A percentile compares a stretch with the other conserved stretches of the same genome.
Conservation (phyloP, 2,888 invertebrate species). For the Unio delphinus region DNA sequence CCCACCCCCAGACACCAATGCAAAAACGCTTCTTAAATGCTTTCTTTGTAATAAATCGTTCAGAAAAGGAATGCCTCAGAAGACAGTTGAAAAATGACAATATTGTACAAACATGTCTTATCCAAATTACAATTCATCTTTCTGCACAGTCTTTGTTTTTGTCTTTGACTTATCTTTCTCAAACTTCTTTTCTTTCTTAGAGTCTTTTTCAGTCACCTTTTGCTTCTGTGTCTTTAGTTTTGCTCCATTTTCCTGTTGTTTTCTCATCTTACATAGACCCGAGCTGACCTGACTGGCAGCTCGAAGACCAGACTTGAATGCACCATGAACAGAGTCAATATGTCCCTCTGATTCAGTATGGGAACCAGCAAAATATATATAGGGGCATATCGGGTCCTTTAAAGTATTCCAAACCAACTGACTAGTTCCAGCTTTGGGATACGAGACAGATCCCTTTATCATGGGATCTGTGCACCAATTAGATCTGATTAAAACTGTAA, state of each 20-base stretch:
- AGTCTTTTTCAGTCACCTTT: background rate
- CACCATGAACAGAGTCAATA: slow-evolving; percentile 53
- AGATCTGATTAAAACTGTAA: slow-evolving; percentile 47
- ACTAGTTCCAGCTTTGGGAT: slow-evolving; percentile 50
- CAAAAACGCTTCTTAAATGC: too few relatives aligned
- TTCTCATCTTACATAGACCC: slow-evolving; percentile 23
- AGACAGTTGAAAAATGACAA: too few relatives aligned
- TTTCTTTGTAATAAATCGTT: too few relatives aligned
- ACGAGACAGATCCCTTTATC: slow-evolving; percentile 40
- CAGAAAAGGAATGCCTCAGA: too few relatives aligned
- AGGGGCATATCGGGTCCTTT: slow-evolving; percentile 50
- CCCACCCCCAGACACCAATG: too few relatives aligned
- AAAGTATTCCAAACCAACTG: slow-evolving; percentile 40
- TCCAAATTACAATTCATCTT: too few relatives aligned
- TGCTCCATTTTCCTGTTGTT: slow-evolving; percentile 5
- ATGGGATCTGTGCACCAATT: slow-evolving; percentile 49
- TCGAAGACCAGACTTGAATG: slow-evolving; percentile 51
- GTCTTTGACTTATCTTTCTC: slow-evolving; percentile 3
- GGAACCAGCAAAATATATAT: slow-evolving; percentile 59
- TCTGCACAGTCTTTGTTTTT: slow-evolving; percentile 4
- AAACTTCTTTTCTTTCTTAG: slow-evolving; percentile 2
- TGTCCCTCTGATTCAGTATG: slow-evolving; percentile 42
- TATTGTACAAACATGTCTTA: too few relatives aligned
- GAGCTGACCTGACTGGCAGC: slow-evolving; percentile 45
- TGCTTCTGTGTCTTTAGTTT: slow-evolving; percentile 6